Evolutionary conservation across 1,140 invertebrate species (phyloP), one percentile per base, ranked within the genome.

Genomic region (Ectropis grisescens): DNA sequence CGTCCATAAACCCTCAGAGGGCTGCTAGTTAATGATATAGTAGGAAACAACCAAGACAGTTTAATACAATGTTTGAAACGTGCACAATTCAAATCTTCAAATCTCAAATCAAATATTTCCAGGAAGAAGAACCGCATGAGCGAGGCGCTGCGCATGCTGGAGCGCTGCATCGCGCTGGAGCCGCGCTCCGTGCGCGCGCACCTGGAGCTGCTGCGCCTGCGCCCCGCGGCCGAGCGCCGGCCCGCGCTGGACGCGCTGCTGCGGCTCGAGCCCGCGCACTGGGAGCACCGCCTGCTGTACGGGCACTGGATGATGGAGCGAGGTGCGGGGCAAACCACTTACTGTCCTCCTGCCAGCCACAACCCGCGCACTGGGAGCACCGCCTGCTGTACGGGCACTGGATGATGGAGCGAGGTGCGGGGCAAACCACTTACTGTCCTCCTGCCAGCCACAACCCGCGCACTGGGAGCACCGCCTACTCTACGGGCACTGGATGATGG

Each of bases 131-230:
- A 91, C 41, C 79, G 86, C 31, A 86, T 86, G 4, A 55, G 75
- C 10, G 88, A 90, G 42, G 88, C 89, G 0, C 78, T 89, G 29
- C 74, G 74, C 32, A 90, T 91, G 89, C 47, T 92, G 14, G 86
- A 87, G 48, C 84, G 85, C 24, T 92, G 90, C 53, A 84, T 91
- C 8, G 60, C 64, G 0, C 60, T 91, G 19, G 89, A 91, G 58
- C 85, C 87, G 0, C 76, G 83, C 15, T 91, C 90, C 50, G 86
- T 87, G 0, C 87, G 88, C 23, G 90, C 90, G 0, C 88, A 90
- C 57, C 50, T 91, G 37, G 86, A 90, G 34, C 66, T 91, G 11
- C 85, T 88, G 5, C 82, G 85, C 45, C 65, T 90, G 19, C 70
- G 68, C 11, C 82, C 82, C 1, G 85, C 86, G 39, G 53, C 69